Evolutionary conservation across 2,797 vertebrate genomes (phyloP), one percentile per base, ranked within the genome.

Genomic region (Acipenser ruthenus): DNA sequence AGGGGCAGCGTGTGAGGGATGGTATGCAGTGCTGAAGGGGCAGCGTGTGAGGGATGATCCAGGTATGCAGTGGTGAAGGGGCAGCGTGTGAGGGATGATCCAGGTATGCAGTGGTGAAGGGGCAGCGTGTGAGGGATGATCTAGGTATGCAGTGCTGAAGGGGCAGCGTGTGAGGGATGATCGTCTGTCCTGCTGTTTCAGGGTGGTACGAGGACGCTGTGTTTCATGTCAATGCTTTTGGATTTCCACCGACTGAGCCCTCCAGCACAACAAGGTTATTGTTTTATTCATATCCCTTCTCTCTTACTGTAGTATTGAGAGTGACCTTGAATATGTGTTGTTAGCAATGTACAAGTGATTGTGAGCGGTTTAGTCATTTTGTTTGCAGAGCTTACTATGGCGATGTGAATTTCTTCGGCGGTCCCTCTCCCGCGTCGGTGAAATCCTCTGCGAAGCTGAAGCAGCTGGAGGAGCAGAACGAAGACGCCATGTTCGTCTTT

Each of bases 141-240:
- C 23, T 23, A 23, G 23, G 23, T 2, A 4, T 37, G 23, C 2
- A 37, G 23, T 37, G 23, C 1, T 37, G 4, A 37, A 37, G 51
- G 23, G 23, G 62, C 62, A 63, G 49, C 23, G n/a, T 64, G 12
- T 37, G 4, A 12, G 50, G 6, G 23, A 4, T 55, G 50, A 37
- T 62, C 12, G 13, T 60, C 48, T 60, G 10, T 56, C 10, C 11
- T 60, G 8, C 48, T 66, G 56, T 74, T 73, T 53, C 71, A 99
- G 97, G 97, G 64, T 98, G 94, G 93, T 99, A 96, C 49, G 95
- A 99, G 75, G 97, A 99, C 75, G 88, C 88, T 4, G 79, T 96
- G 69, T 96, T 99, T 75, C 94, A 99, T n/a, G 88, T 97, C 71
- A 98, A 90, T 23, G 96, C 94, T 60, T 96, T 99, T 69, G 97